Percentiles rank a stretch among this genome's conserved stretches.
These are phyloP conservation scores for Corbicula japonica DNA, from an alignment of 2,888 invertebrate genomes.

Conservation along the genomic window DNA sequence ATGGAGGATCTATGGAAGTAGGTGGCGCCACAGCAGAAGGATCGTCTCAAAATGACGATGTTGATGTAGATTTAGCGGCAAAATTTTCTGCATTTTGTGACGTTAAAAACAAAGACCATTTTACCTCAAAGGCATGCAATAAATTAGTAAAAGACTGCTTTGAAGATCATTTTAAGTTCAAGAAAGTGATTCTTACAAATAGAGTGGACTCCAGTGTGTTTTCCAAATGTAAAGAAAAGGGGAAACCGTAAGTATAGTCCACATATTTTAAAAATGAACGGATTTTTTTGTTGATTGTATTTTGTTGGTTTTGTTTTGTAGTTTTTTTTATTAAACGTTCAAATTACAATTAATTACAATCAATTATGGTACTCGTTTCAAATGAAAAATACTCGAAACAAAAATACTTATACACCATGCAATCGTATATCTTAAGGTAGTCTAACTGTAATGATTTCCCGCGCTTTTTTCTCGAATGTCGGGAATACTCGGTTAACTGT, in stretches of 20 bases:
- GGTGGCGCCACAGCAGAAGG: not conserved
- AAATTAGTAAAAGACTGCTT: constrained; percentile 61
- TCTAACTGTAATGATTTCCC: too few relatives aligned
- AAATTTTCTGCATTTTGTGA: constrained; percentile 61
- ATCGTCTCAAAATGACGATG: constrained; percentile 25
- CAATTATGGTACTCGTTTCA: too few relatives aligned
- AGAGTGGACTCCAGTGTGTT: constrained; percentile 62
- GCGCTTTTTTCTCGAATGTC: too few relatives aligned
- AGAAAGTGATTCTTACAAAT: constrained; percentile 53
- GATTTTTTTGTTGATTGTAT: too few relatives aligned
- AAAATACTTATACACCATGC: too few relatives aligned
- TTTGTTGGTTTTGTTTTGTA: too few relatives aligned
- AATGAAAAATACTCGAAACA: too few relatives aligned
- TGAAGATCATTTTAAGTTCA: constrained; percentile 55
- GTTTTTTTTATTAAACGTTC: too few relatives aligned
- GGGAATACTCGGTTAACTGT: too few relatives aligned
- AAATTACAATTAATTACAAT: too few relatives aligned
- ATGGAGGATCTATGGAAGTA: not conserved
- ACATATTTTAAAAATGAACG: too few relatives aligned
- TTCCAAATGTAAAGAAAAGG: constrained; percentile 58
- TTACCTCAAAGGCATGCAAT: constrained; percentile 60
- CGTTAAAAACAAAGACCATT: constrained; percentile 52
- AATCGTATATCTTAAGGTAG: too few relatives aligned
- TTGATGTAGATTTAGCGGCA: constrained; percentile 44
- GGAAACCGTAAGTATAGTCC: constrained; percentile 53